A percentile compares a stretch with the other conserved stretches of the same genome.
Conservation (phyloP, 2,113 vertebrate species). For the Naja naja region DNA sequence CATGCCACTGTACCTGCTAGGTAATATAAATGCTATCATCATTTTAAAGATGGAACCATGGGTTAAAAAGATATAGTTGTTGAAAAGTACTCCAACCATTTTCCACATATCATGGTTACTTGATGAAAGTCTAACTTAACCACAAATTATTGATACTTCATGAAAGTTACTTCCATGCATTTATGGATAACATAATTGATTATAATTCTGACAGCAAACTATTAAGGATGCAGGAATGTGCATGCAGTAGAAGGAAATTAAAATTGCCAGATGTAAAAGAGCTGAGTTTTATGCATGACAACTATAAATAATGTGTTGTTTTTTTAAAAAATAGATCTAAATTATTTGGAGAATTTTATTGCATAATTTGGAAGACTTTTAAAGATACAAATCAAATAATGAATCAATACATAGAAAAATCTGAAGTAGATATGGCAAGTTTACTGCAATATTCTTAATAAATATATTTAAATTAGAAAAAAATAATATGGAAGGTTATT, state of each 20-base stretch:
- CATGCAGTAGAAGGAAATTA: neutral
- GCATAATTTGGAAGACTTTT: neutral
- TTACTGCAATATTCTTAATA: neutral
- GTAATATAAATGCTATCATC: neutral
- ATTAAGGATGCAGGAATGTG: neutral
- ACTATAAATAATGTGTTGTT: neutral
- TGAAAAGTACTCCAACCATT: neutral
- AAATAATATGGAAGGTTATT: neutral
- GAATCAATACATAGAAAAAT: neutral
- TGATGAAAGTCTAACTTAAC: rapidly evolving
- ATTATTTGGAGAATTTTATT: neutral
- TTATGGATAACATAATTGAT: neutral
- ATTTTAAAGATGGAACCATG: neutral
- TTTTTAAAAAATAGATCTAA: neutral
- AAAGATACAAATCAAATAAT: neutral
- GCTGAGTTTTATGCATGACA: neutral
- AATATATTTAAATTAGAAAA: neutral
- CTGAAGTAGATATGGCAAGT: neutral
- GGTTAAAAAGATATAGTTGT: neutral
- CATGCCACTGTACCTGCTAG: conserved; percentile 41
- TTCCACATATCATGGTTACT: rapidly evolving
- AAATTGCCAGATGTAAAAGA: neutral
- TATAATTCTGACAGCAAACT: conserved; percentile 8
- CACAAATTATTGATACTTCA: neutral
- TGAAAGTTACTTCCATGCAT: neutral